phyloP scores from a whole-genome alignment of 2,797 vertebrate species.

The Nothura maculosa region DNA sequence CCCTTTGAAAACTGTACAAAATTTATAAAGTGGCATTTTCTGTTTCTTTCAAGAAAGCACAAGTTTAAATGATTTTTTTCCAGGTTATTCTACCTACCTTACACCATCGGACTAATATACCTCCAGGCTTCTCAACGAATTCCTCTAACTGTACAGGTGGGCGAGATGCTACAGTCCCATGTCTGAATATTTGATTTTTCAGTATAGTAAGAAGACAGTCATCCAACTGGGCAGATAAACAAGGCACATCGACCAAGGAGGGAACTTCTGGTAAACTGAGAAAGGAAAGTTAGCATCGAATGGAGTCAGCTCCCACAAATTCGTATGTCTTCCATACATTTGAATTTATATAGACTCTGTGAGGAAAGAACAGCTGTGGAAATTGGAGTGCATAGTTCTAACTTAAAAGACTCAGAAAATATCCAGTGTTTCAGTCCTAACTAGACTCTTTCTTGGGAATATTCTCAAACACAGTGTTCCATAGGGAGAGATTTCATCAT shows the following conservation, averaged over 20 bases:
- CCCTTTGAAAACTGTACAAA: background rate
- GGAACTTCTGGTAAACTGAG: conserved; percentile 96
- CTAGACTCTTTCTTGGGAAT: conserved; percentile 37
- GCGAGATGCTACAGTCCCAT: conserved; percentile 91
- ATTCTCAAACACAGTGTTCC: conserved; percentile 50
- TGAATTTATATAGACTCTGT: conserved; percentile 5
- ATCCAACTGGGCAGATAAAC: conserved; percentile 94
- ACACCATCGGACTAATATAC: conserved; percentile 95
- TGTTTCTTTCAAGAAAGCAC: background rate
- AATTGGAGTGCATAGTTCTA: conserved; percentile 4
- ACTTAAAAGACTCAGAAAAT: conserved; percentile 18
- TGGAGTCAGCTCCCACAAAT: background rate
- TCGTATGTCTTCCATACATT: background rate
- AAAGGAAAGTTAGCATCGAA: conserved; percentile 60
- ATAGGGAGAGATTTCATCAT: background rate
- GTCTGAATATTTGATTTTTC: conserved; percentile 88
- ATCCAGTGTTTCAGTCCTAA: conserved; percentile 14
- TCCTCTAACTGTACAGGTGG: conserved; percentile 96
- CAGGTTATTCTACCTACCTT: conserved; percentile 84
- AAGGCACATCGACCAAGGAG: conserved; percentile 92
- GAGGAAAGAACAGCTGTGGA: conserved; percentile 48
- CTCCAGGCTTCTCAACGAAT: conserved; percentile 93
- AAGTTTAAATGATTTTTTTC: background rate
- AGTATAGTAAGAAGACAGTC: conserved; percentile 90
- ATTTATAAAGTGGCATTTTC: background rate